Percentiles rank a stretch among this genome's conserved stretches.
These are phyloP conservation scores for Callinectes sapidus DNA, from an alignment of 2,888 invertebrate genomes.

Conservation along the genomic window DNA sequence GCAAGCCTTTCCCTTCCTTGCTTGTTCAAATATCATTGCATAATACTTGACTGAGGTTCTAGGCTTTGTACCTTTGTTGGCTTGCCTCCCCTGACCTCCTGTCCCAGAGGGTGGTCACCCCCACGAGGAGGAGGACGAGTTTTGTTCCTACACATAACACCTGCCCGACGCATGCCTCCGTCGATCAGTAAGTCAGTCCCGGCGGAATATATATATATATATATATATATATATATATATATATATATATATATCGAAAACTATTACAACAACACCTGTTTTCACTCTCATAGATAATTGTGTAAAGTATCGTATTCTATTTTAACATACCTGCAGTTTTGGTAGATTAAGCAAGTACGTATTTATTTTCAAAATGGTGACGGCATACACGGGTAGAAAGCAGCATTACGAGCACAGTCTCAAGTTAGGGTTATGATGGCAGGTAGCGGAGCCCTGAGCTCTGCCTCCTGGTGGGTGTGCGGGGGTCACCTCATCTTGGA, in stretches of 20 bases:
- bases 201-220: not conserved
- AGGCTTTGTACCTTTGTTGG: slow-evolving; percentile 46
- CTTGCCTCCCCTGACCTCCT: not conserved
- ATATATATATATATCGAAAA: too few relatives aligned
- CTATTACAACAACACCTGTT: not conserved
- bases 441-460: not conserved
- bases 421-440: not conserved
- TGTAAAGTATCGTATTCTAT: not conserved
- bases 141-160: not conserved
- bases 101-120: not conserved
- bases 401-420: not conserved
- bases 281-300: not conserved
- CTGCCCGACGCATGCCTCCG: not conserved
- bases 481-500: not conserved
- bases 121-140: not conserved
- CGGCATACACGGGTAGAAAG: not conserved
- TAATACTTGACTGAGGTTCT: slow-evolving; percentile 43
- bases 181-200: not conserved
- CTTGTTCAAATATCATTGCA: slow-evolving; percentile 42
- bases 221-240: too few relatives aligned
- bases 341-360: not conserved
- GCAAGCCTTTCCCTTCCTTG: slow-evolving; percentile 28
- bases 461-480: not conserved
- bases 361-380: not conserved
- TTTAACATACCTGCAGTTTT: not conserved